Evolutionary conservation across 2,797 vertebrate genomes (phyloP).

Genomic region (Fundulus diaphanus): DNA sequence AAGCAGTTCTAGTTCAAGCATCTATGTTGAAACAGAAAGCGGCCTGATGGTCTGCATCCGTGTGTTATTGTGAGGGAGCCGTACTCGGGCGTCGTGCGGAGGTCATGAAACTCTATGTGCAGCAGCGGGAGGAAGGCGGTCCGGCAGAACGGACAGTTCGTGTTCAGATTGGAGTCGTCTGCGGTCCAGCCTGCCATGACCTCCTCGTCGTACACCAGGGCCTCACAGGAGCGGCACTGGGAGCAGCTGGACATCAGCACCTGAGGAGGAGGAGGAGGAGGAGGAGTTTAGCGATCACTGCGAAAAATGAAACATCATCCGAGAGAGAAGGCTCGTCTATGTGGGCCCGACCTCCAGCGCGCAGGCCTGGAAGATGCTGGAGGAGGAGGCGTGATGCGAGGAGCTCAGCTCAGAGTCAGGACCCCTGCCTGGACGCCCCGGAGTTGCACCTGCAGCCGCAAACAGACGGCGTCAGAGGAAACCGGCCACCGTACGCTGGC

Average conservation of each 20-base stretch:
- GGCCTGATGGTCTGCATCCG: conserved; percentile 2
- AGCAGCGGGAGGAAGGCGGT: conserved; percentile 91
- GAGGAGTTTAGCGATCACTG: background rate
- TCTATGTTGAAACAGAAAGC: background rate
- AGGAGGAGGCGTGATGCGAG: conserved; percentile 92
- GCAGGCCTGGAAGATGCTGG: conserved; percentile 96
- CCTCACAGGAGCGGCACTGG: conserved; percentile 90
- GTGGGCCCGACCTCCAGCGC: conserved; percentile 89
- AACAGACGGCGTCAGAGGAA: background rate
- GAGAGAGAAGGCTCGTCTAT: background rate
- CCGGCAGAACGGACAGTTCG: conserved; percentile 94
- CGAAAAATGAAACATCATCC: rapidly evolving
- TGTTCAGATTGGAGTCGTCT: conserved; percentile 97
- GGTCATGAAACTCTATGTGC: conserved; percentile 94
- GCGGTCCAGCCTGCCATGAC: conserved; percentile 99
- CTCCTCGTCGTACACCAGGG: conserved; percentile 97
- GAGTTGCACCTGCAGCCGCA: conserved; percentile 65
- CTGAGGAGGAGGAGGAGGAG: conserved; percentile 73
- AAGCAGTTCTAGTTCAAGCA: background rate
- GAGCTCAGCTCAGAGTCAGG: conserved; percentile 90
- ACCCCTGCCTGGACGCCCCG: conserved; percentile 82
- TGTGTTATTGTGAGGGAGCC: conserved; percentile 21
- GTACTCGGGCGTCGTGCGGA: conserved; percentile 88
- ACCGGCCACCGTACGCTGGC: no score
- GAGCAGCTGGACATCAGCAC: conserved; percentile 99